phyloP scores from a whole-genome alignment of 2,888 invertebrate species.

The Polydrusus cervinus region DNA sequence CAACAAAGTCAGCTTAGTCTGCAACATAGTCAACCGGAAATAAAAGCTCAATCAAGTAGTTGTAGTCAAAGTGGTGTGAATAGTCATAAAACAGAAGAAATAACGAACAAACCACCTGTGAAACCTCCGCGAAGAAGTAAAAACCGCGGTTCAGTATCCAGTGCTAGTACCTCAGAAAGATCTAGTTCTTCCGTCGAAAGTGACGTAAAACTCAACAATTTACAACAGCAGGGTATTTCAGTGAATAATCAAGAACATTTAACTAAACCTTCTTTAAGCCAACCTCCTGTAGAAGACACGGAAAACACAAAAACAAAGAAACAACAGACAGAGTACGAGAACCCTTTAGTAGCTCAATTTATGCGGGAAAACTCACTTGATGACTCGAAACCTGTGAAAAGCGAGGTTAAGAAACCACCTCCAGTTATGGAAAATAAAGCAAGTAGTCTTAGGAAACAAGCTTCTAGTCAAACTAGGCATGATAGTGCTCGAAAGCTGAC shows the following conservation, averaged over 20 bases:
- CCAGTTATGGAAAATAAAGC: conserved; percentile 60
- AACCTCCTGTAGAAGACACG: neutral
- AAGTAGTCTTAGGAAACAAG: conserved; percentile 60
- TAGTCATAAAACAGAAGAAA: conserved; percentile 39
- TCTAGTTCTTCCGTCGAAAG: conserved; percentile 70
- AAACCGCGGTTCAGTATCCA: conserved; percentile 68
- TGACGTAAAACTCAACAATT: conserved; percentile 24
- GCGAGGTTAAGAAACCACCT: conserved; percentile 48
- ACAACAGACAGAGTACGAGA: conserved; percentile 53
- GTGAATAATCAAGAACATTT: conserved; percentile 3
- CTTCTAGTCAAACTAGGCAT: conserved; percentile 56
- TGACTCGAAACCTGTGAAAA: conserved; percentile 30
- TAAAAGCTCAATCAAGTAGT: too few species aligned
- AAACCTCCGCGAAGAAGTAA: conserved; percentile 67
- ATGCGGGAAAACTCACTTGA: conserved; percentile 64
- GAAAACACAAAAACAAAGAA: neutral
- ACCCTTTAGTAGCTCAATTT: conserved; percentile 67
- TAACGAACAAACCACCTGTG: conserved; percentile 57
- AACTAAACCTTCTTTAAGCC: conserved; percentile 7
- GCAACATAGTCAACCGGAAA: too few species aligned
- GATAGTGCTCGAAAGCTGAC: conserved; percentile 37
- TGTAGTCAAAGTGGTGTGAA: neutral
- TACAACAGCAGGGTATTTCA: conserved; percentile 11
- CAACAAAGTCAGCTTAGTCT: too few species aligned
- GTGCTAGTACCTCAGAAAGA: conserved; percentile 56